These are phyloP conservation scores for Montipora cactus DNA, from an alignment of 64 coral and sea anemone species.

Conservation along the genomic window DNA sequence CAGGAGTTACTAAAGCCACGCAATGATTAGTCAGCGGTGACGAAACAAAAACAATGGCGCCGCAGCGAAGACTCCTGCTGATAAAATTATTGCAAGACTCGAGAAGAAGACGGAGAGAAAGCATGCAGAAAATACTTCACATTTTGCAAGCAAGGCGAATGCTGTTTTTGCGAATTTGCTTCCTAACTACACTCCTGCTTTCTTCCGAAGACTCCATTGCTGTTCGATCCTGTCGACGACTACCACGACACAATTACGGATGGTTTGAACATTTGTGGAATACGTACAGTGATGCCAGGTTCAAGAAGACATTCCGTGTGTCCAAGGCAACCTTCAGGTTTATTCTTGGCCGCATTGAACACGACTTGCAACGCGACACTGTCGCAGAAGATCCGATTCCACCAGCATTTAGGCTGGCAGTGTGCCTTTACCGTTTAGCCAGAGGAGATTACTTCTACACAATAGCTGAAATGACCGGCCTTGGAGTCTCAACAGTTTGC, in stretches of 20 bases:
- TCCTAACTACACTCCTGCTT: constrained; percentile 31
- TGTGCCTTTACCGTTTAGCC: constrained; percentile 45
- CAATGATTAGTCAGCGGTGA: not conserved
- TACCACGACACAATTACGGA: constrained; percentile 19
- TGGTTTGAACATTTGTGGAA: constrained; percentile 63
- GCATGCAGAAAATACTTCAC: constrained; percentile 33
- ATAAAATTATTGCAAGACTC: constrained; percentile 56
- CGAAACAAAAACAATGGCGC: not conserved
- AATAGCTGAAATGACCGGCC: not conserved
- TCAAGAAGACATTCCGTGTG: constrained; percentile 33
- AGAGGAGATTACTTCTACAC: constrained; percentile 49
- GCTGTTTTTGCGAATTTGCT: constrained; percentile 58
- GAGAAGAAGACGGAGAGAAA: constrained; percentile 42
- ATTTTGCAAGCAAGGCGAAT: constrained; percentile 54
- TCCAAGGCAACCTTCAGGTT: constrained; percentile 46
- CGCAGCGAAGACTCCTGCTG: constrained; percentile 40
- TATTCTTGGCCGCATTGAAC: constrained; percentile 48
- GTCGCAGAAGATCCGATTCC: constrained; percentile 47
- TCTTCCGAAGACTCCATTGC: constrained; percentile 25
- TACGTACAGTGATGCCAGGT: constrained; percentile 54
- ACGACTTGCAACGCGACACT: constrained; percentile 16
- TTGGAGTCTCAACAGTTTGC: constrained; percentile 9
- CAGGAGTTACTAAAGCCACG: not conserved
- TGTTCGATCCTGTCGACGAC: constrained; percentile 42
- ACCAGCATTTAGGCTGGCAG: not conserved